A percentile compares a stretch with the other conserved stretches of the same genome.
These are phyloP conservation scores for Thumatha senex DNA, from an alignment of 2,888 invertebrate species.

Conservation along the genomic window DNA sequence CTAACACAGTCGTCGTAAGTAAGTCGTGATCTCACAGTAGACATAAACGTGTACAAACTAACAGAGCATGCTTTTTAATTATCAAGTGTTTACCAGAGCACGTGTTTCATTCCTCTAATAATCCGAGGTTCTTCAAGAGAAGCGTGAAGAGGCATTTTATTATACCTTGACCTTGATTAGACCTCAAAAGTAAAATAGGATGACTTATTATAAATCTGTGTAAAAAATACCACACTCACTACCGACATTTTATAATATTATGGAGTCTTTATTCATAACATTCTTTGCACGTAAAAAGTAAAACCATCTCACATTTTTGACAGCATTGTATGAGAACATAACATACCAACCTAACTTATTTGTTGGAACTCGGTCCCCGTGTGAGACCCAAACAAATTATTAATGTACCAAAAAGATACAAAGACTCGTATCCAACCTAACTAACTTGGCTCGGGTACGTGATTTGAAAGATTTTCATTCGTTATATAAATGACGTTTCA, in stretches of 20 bases:
- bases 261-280: conserved; percentile 63
- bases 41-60: no score
- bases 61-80: no score
- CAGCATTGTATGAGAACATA: conserved; percentile 67
- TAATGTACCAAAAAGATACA: conserved; percentile 71
- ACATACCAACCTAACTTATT: conserved; percentile 55
- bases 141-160: no score
- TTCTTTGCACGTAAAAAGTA: conserved; percentile 76
- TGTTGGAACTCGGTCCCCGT: conserved; percentile 55
- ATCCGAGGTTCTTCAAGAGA: no score
- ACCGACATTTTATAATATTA: conserved; percentile 44
- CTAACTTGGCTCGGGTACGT: conserved; percentile 65
- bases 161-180: not conserved
- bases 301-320: conserved; percentile 66
- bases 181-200: conserved; percentile 14
- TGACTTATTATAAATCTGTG: conserved; percentile 55
- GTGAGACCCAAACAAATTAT: conserved; percentile 65
- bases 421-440: conserved; percentile 62
- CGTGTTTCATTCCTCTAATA: no score
- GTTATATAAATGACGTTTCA: conserved; percentile 56
- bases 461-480: conserved; percentile 65
- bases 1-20: no score
- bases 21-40: no score
- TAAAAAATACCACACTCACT: no score
- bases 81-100: no score